Conservation (phyloP, 2,113 vertebrate species). For the Lophotis ruficrista region DNA sequence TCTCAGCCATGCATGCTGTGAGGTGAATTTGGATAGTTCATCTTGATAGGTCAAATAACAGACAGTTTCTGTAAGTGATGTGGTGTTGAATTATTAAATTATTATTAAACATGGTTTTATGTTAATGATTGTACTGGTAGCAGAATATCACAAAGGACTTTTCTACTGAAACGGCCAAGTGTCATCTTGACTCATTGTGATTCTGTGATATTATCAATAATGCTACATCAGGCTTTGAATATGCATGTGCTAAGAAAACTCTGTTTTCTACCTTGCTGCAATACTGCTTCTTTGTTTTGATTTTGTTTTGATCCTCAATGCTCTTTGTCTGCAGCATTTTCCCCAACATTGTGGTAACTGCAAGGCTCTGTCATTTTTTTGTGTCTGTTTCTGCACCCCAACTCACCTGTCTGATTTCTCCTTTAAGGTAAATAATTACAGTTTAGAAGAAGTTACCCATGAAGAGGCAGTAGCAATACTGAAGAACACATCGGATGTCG, state of each 20-base stretch:
- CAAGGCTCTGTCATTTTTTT: background rate
- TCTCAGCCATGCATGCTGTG: background rate
- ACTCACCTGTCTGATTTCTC: slow-evolving; percentile 1
- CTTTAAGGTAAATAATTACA: slow-evolving; percentile 93
- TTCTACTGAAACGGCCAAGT: background rate
- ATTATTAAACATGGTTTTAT: background rate
- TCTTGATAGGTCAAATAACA: background rate
- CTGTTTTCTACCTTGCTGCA: background rate
- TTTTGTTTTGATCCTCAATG: background rate
- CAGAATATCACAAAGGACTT: background rate
- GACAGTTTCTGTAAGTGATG: background rate
- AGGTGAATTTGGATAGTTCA: background rate
- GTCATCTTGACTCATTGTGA: background rate
- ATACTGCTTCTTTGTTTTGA: background rate
- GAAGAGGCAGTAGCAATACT: slow-evolving; percentile 96
- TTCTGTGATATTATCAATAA: background rate
- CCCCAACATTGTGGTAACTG: background rate
- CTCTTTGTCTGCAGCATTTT: background rate
- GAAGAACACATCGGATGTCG: slow-evolving; percentile 96
- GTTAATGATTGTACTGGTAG: background rate
- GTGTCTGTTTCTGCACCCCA: background rate
- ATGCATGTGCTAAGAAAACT: background rate
- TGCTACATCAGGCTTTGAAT: background rate
- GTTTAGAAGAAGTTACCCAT: slow-evolving; percentile 96
- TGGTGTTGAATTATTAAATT: background rate